phyloP scores from a whole-genome alignment of 2,113 vertebrate genomes.

The Chlamydotis undulata region DNA sequence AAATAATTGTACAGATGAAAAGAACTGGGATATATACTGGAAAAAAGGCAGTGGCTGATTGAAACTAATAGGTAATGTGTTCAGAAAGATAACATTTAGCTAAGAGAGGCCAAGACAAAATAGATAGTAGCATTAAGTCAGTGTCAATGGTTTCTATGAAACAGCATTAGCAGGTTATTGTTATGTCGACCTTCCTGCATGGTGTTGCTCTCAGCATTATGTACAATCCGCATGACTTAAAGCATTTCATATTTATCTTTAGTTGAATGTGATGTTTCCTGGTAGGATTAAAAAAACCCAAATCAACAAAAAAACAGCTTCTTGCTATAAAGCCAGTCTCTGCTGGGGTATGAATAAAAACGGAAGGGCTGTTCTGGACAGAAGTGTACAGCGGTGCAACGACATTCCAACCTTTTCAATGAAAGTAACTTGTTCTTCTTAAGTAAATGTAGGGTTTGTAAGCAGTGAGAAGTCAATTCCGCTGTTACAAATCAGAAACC shows the following conservation, averaged over 20 bases:
- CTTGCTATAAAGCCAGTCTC: neutral
- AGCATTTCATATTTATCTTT: neutral
- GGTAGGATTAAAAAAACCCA: neutral
- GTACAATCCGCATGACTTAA: neutral
- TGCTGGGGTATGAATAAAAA: accelerated
- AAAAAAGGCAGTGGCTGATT: neutral
- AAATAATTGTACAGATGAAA: neutral
- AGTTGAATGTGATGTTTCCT: neutral
- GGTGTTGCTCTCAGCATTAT: neutral
- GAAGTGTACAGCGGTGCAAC: neutral
- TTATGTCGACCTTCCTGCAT: neutral
- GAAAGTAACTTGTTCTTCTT: neutral
- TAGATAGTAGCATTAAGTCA: accelerated
- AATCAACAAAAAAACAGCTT: neutral
- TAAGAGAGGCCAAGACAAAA: neutral
- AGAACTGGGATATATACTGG: accelerated
- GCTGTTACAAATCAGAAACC: accelerated
- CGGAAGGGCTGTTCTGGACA: neutral
- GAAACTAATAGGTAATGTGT: neutral
- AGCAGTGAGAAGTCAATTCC: neutral
- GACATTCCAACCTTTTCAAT: neutral
- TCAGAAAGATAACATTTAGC: neutral
- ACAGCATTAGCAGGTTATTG: neutral
- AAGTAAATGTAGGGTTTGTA: neutral
- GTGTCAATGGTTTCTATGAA: neutral